These are phyloP conservation scores for Danio choprae DNA, from an alignment of 2,797 vertebrate species.

Conservation along the genomic window DNA sequence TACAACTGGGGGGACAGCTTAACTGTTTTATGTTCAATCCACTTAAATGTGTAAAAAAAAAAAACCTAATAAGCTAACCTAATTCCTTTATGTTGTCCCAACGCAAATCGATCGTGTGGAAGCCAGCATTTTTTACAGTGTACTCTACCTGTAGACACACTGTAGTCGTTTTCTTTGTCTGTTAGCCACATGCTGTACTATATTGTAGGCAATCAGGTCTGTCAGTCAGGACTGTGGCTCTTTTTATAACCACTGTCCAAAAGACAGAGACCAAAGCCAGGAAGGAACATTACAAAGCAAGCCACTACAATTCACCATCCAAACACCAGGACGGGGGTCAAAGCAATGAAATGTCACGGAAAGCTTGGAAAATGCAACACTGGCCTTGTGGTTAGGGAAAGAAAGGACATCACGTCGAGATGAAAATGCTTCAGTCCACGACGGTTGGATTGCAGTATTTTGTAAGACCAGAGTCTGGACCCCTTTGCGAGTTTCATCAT, in stretches of 20 bases:
- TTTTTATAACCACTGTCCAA: constrained; percentile 42
- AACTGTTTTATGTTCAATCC: too few relatives aligned
- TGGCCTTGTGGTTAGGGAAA: constrained; percentile 20
- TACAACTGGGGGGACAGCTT: too few relatives aligned
- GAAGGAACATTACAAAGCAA: constrained; percentile 38
- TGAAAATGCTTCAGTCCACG: constrained; percentile 52
- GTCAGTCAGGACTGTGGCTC: constrained; percentile 57
- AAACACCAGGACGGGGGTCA: constrained; percentile 2
- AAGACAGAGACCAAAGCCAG: constrained; percentile 27
- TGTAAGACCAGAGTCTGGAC: constrained; percentile 57
- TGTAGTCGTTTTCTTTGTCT: constrained; percentile 32
- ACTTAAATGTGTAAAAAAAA: too few relatives aligned
- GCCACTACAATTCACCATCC: constrained; percentile 28
- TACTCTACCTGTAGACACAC: constrained; percentile 58
- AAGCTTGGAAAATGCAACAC: constrained; percentile 32
- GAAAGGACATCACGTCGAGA: constrained; percentile 49
- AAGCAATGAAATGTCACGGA: constrained; percentile 51
- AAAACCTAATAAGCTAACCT: too few relatives aligned
- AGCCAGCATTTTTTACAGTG: background rate
- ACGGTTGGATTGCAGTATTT: constrained; percentile 48
- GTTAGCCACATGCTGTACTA: background rate
- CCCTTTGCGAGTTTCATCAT: constrained; percentile 69
- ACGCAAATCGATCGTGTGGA: too few relatives aligned
- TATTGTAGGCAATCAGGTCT: constrained; percentile 22
- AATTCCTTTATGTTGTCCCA: too few relatives aligned